Evolutionary conservation across 2,797 vertebrate genomes (phyloP).

Genomic region (Myoxocephalus aenaeus): DNA sequence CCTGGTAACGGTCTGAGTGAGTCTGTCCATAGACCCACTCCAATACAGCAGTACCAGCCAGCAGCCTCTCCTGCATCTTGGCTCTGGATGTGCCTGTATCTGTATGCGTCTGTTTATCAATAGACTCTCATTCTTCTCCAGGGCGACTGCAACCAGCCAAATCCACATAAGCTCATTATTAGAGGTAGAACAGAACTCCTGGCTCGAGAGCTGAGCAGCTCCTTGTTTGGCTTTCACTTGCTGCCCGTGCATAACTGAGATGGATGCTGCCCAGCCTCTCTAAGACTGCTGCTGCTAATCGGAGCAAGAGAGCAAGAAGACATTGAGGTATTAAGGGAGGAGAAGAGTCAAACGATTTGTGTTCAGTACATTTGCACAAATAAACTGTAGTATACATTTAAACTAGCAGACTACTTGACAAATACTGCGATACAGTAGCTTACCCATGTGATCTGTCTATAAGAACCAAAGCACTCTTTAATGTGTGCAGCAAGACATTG

Average conservation of each 20-base stretch:
- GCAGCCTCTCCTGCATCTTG: conserved; percentile 67
- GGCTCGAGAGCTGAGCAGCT: conserved; percentile 60
- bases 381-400: background rate
- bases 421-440: background rate
- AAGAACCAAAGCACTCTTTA: background rate
- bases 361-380: background rate
- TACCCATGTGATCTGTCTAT: background rate
- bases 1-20: conserved; percentile 50
- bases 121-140: conserved; percentile 64
- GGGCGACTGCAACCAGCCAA: conserved; percentile 63
- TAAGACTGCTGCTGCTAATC: conserved; percentile 44
- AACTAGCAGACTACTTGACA: background rate
- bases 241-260: conserved; percentile 46
- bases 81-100: conserved; percentile 57
- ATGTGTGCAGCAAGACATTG: conserved; percentile 1
- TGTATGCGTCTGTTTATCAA: conserved; percentile 71
- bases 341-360: conserved; percentile 1
- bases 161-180: conserved; percentile 78
- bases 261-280: conserved; percentile 40
- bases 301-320: conserved; percentile 8
- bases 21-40: conserved; percentile 49
- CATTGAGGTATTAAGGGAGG: background rate
- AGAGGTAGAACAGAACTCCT: conserved; percentile 71
- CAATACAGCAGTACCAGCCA: conserved; percentile 47
- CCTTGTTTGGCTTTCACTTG: conserved; percentile 58